A percentile compares a stretch with the other conserved stretches of the same genome.
These are phyloP conservation scores for Adelges cooleyi DNA, from an alignment of 1,140 invertebrate species.

Conservation along the genomic window DNA sequence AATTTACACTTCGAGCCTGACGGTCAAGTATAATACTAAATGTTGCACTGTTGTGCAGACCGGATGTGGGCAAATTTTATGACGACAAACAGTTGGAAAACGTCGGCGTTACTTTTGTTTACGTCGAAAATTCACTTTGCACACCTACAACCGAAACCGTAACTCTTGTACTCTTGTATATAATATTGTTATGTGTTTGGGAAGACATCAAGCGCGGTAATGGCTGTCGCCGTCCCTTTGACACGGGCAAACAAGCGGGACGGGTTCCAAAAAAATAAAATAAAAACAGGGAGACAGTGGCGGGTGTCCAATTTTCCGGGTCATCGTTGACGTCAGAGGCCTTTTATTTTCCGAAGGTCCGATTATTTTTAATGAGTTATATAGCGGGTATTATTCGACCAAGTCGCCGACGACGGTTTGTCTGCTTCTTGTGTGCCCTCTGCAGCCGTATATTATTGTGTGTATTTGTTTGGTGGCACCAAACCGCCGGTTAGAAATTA, in stretches of 20 bases:
- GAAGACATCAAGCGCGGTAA: too few relatives aligned
- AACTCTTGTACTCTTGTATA: not conserved
- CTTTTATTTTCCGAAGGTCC: conserved; percentile 26
- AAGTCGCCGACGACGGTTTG: conserved; percentile 10
- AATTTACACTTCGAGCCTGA: too few relatives aligned
- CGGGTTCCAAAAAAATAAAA: not conserved
- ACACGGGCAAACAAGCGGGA: not conserved
- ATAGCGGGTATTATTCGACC: not conserved
- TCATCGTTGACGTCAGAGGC: conserved; percentile 26
- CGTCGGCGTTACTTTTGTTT: too few relatives aligned
- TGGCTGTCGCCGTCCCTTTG: not conserved
- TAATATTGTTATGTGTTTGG: too few relatives aligned
- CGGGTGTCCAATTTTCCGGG: conserved; percentile 16
- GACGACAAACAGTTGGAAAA: too few relatives aligned
- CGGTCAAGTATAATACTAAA: too few relatives aligned
- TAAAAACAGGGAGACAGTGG: conserved; percentile 20
- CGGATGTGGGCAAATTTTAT: too few relatives aligned
- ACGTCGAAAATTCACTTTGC: too few relatives aligned
- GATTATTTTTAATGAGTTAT: conserved; percentile 17
- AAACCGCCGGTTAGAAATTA: not conserved
- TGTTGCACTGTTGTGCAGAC: too few relatives aligned
- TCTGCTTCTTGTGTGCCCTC: not conserved
- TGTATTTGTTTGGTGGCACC: not conserved
- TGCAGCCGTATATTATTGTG: not conserved
- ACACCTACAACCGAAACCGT: not conserved